Base-by-base conservation (phyloP, 2,113 vertebrate species). In the Sminthopsis crassicaudata region DNA sequence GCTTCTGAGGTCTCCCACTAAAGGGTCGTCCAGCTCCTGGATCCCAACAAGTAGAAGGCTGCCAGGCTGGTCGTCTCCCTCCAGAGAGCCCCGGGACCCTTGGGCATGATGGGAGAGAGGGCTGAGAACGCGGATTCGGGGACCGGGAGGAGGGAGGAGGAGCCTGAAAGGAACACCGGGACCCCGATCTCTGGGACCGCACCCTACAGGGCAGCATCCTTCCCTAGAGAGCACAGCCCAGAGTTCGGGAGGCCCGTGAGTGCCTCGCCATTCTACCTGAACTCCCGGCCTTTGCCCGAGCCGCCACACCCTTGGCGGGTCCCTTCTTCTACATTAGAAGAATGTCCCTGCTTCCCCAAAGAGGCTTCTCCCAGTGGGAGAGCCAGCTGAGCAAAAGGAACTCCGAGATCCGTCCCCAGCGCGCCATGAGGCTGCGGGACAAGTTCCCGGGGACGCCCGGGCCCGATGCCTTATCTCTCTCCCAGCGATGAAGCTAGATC, bases 1-100 rank as follows among this genome's bases (percentile, higher is more conserved):
- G 89, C 90, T 97, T 95, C 92, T 57, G 91, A 96, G 94, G 95
- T 92, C 95, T 92, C 91, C 92, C 91, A 51, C 46, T 54, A 6
- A 42, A 84, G 67, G 67, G 67, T 67, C 52, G 52, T 11, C 27
- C 60, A 4, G 25, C 51, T 5, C 76, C 46, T 0, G 25, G 90
- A 42, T 90, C 90, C 53, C 92, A 60, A 94, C 60, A 90, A 53
- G 50, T 76, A 16, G 2, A 30, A 0, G 84, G 91, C 90, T 1
- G 0, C 91, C 0, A 16, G 26, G 42, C 53, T 60, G 91, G n/a
- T 0, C 89, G 19, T 52, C 91, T 1, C 25, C 51, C 25, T 84
- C 76, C 12, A 36, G 24, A 5, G 19, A 24, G 19, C 76, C 0
- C n/a, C 16, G 2, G 27, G 91, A 91, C 76, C 94, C 46, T 94